phyloP scores from a whole-genome alignment of 2,113 vertebrate genomes.

The Myotis lucifugus region DNA sequence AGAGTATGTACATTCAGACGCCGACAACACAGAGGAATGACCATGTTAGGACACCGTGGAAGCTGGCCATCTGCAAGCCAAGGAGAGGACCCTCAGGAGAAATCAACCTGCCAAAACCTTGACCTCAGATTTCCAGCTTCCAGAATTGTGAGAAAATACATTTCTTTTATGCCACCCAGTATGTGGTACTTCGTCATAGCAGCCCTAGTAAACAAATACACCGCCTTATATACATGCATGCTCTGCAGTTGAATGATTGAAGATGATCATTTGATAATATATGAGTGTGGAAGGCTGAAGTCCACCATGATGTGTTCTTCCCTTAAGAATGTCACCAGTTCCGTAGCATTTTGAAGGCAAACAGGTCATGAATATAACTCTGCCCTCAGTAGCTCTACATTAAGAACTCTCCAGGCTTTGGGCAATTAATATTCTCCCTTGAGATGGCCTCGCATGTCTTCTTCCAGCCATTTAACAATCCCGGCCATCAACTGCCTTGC shows the following conservation, averaged over 20 bases:
- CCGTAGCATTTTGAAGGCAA: background rate
- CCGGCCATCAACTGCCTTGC: background rate
- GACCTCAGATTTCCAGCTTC: background rate
- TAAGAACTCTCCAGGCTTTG: background rate
- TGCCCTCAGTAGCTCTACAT: background rate
- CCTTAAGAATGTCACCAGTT: background rate
- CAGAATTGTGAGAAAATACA: background rate
- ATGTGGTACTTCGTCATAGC: background rate
- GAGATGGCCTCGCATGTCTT: background rate
- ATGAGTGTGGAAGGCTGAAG: background rate
- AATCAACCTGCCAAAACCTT: background rate
- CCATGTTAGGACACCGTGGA: background rate
- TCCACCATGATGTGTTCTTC: background rate
- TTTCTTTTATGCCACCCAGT: background rate
- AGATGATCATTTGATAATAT: background rate
- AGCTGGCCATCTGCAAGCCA: background rate
- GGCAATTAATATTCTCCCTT: background rate
- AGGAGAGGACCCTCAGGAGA: background rate
- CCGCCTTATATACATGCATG: fast-evolving
- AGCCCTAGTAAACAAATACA: background rate
- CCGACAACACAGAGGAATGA: background rate
- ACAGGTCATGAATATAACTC: background rate
- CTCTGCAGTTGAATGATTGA: background rate
- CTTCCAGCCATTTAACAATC: background rate
- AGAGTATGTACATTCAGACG: background rate